Conservation (phyloP, 1,140 invertebrate genomes). For the Agrilus planipennis region DNA sequence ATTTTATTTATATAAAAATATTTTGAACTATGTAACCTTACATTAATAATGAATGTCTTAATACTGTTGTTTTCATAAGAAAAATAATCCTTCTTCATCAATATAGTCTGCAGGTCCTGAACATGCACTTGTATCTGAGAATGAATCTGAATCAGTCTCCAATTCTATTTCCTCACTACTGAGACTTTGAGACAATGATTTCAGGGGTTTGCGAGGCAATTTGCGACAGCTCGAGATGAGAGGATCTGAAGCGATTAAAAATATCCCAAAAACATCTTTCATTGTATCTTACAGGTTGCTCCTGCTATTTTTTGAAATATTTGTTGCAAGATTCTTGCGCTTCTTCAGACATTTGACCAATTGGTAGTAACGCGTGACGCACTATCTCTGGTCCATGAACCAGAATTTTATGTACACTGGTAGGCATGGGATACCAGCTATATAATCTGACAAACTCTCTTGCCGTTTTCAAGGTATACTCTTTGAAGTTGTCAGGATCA, state of each 20-base stretch:
- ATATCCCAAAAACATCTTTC: slow-evolving; percentile 21
- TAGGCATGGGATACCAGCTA: slow-evolving; percentile 25
- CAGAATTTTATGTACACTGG: slow-evolving; percentile 26
- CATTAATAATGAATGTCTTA: no score
- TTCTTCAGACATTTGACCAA: slow-evolving; percentile 22
- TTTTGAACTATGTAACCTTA: no score
- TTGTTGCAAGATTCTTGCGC: slow-evolving; percentile 20
- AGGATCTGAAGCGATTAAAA: slow-evolving; percentile 22
- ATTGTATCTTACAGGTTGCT: slow-evolving; percentile 16
- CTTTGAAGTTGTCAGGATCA: slow-evolving; percentile 14
- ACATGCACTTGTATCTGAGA: no score
- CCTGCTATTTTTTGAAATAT: slow-evolving; percentile 7
- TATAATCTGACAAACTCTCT: slow-evolving; percentile 18
- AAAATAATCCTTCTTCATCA: no score
- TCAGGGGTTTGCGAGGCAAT: no score
- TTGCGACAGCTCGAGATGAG: no score
- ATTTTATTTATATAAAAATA: no score
- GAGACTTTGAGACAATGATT: no score
- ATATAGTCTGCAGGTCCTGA: no score
- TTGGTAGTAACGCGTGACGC: slow-evolving; percentile 9
- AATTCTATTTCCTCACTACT: no score
- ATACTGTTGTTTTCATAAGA: no score
- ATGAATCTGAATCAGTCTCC: no score
- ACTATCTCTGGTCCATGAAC: slow-evolving; percentile 25
- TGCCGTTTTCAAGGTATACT: slow-evolving; percentile 17